Conservation (phyloP, 2,113 vertebrate species). For the Echinops telfairi region DNA sequence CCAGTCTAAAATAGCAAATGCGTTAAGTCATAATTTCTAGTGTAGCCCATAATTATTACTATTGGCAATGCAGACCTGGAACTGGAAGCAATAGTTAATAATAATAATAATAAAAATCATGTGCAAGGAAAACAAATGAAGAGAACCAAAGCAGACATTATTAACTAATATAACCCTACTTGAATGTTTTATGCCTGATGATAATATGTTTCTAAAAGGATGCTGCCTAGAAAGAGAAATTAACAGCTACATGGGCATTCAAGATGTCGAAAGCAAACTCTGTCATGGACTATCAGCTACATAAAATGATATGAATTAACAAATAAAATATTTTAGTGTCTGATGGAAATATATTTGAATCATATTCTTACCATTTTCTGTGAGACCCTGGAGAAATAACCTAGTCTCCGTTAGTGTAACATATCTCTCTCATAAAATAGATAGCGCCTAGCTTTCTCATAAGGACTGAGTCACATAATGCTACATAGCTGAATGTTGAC, state of each 20-base stretch:
- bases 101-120: neutral
- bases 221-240: neutral
- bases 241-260: neutral
- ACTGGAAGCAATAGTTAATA: neutral
- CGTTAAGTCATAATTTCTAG: neutral
- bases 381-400: neutral
- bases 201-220: neutral
- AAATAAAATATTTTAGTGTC: neutral
- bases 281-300: neutral
- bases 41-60: neutral
- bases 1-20: conserved; percentile 16
- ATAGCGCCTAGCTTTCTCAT: neutral
- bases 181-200: neutral
- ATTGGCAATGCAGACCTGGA: neutral
- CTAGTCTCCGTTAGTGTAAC: neutral
- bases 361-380: neutral
- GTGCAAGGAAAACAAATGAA: neutral
- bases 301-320: neutral
- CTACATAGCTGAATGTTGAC: no score
- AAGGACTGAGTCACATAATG: neutral
- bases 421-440: neutral
- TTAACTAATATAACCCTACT: neutral
- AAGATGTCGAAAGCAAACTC: neutral
- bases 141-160: neutral
- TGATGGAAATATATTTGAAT: neutral